Base-by-base conservation (phyloP, 1,140 invertebrate species). In the Galleria mellonella region DNA sequence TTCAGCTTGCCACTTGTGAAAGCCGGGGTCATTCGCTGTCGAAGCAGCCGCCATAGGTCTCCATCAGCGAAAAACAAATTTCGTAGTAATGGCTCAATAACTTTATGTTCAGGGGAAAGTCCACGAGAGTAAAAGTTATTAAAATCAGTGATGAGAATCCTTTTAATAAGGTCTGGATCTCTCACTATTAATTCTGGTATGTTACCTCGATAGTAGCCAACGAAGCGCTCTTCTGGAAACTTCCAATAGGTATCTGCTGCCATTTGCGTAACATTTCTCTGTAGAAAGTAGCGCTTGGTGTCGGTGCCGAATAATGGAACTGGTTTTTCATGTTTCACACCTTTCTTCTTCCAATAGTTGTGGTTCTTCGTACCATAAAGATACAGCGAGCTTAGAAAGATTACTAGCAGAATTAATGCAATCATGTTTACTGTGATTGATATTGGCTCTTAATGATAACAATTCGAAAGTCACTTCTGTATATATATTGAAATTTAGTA, bases 1-100 rank as follows among this genome's bases (percentile, higher is more conserved):
- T 89, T 90, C 11, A 90, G 71, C 64, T 89, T 90, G 2, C 85
- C 86, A 0, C 87, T 85, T 0, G 88, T 88, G 49, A 91, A 91
- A 4, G 88, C 87, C 0, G 89, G 90, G 1, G 83, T 84, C 9
- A 91, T 42, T 43, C 89, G 89, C 0, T 65, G 54, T 12, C 90
- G 62, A 0, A 91, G 43, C 29, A 68, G 66, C 32, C 75, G 83
- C 90, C 89, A 91, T 46, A 12, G 9, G 6, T 40, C 38, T 5
- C 38, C 38, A 11, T 40, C n/a, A 15, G 17, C 35, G 30, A 47
- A 48, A 17, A 48, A 51, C 28, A 54, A 29, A 12, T 48, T 48
- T 4, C 42, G 38, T 0, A 51, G 35, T n/a, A 56, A 47, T 15
- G 51, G 50, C 12, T 61, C 50, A 2, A 55, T 51, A 9, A 50